Conservation (phyloP, 2,113 vertebrate genomes). For the Calyptommatus sinebrachiatus region DNA sequence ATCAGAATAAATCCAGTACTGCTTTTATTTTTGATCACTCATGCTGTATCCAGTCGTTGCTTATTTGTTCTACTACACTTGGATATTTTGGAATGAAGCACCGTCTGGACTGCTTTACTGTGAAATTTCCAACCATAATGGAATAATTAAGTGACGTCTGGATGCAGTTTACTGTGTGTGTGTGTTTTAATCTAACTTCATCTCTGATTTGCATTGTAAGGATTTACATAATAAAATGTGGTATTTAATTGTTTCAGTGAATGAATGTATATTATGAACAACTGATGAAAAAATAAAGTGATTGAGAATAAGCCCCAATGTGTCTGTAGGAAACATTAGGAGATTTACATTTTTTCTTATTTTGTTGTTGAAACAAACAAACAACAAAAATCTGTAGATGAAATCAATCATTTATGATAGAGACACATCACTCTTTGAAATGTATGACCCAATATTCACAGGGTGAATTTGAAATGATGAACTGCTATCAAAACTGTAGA, state of each 20-base stretch:
- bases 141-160: too few species aligned
- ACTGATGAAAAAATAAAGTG: not conserved
- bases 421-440: constrained; percentile 14
- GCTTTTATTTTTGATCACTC: not conserved
- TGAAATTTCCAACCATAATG: too few species aligned
- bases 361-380: constrained; percentile 27
- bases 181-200: too few species aligned
- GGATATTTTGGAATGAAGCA: too few species aligned
- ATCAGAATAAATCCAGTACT: not conserved
- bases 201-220: not conserved
- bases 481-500: not conserved
- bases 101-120: too few species aligned
- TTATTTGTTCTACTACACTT: too few species aligned
- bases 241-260: not conserved
- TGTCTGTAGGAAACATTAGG: not conserved
- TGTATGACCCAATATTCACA: constrained; percentile 13
- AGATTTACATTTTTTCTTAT: constrained; percentile 29
- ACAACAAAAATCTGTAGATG: constrained; percentile 1
- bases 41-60: not conserved
- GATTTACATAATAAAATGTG: not conserved
- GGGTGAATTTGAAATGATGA: constrained; percentile 6
- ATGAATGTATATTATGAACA: not conserved
- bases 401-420: constrained; percentile 37
- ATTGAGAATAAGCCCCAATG: too few species aligned
- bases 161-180: too few species aligned